Percentiles rank a stretch among this genome's conserved stretches.
These are phyloP conservation scores for Pterostichus niger DNA, from an alignment of 2,888 invertebrate species.

Conservation along the genomic window DNA sequence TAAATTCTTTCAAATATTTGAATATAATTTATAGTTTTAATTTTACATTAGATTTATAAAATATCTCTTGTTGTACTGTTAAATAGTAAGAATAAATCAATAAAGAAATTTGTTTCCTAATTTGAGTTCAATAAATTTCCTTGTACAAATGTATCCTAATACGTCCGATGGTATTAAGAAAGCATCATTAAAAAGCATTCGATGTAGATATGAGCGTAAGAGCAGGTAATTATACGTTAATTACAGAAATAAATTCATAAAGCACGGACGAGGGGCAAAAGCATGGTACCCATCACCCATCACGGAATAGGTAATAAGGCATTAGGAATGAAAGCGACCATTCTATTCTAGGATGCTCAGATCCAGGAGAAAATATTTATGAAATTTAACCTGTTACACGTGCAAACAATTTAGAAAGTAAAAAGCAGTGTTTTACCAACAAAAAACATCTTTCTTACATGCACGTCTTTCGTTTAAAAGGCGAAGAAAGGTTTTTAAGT, in stretches of 20 bases:
- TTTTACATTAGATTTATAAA: too few relatives aligned
- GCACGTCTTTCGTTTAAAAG: constrained; percentile 47
- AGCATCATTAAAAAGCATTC: constrained; percentile 1
- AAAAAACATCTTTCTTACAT: constrained; percentile 37
- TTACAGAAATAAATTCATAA: constrained; percentile 42
- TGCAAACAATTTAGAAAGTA: constrained; percentile 58
- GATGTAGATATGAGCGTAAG: constrained; percentile 4
- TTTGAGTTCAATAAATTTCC: background rate
- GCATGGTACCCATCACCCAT: constrained; percentile 9
- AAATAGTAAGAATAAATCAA: too few relatives aligned
- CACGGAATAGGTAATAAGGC: constrained; percentile 21
- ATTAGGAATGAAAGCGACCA: constrained; percentile 14
- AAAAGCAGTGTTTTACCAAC: constrained; percentile 55
- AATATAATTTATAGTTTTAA: too few relatives aligned
- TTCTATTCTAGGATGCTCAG: constrained; percentile 41
- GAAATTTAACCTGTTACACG: constrained; percentile 57
- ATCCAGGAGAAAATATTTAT: constrained; percentile 53
- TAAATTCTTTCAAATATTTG: too few relatives aligned
- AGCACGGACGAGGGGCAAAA: background rate
- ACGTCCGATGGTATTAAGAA: background rate
- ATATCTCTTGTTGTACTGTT: too few relatives aligned
- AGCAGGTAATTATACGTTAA: constrained; percentile 39
- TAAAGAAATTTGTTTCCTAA: background rate
- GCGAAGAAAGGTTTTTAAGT: constrained; percentile 36
- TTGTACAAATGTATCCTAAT: background rate